These are phyloP conservation scores for Zygogramma bicolorata DNA, from an alignment of 2,888 invertebrate species.

Conservation along the genomic window DNA sequence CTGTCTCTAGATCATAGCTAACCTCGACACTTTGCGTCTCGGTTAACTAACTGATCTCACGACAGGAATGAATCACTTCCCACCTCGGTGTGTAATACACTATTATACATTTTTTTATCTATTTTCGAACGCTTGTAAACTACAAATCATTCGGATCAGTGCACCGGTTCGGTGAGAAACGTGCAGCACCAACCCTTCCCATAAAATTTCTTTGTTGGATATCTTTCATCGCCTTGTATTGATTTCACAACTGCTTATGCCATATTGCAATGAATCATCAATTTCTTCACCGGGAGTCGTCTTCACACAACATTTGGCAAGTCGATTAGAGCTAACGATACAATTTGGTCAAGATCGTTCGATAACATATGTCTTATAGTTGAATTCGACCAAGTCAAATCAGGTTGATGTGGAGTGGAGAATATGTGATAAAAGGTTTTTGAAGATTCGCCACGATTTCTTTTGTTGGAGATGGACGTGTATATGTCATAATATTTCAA, in stretches of 20 bases:
- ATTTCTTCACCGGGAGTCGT: not conserved
- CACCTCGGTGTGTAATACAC: too few relatives aligned
- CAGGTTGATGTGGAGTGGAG: not conserved
- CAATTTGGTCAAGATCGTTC: not conserved
- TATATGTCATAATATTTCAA: too few relatives aligned
- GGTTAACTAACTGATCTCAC: too few relatives aligned
- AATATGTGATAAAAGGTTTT: not conserved
- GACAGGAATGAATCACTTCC: too few relatives aligned
- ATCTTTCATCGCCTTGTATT: not conserved
- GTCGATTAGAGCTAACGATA: not conserved
- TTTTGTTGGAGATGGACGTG: too few relatives aligned
- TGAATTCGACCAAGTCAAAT: not conserved
- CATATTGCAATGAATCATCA: conserved; percentile 4
- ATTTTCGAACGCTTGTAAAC: too few relatives aligned
- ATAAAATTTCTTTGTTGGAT: not conserved
- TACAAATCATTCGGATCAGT: not conserved
- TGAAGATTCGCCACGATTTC: too few relatives aligned
- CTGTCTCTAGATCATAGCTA: too few relatives aligned
- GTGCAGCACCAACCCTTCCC: not conserved
- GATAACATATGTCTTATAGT: not conserved
- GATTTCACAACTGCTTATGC: not conserved
- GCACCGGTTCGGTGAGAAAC: not conserved
- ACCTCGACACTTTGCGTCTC: too few relatives aligned
- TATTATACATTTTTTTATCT: too few relatives aligned
- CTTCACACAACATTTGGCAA: conserved; percentile 4